Conservation (phyloP, 2,888 invertebrate species). For the Lamellibrachia satsuma region DNA sequence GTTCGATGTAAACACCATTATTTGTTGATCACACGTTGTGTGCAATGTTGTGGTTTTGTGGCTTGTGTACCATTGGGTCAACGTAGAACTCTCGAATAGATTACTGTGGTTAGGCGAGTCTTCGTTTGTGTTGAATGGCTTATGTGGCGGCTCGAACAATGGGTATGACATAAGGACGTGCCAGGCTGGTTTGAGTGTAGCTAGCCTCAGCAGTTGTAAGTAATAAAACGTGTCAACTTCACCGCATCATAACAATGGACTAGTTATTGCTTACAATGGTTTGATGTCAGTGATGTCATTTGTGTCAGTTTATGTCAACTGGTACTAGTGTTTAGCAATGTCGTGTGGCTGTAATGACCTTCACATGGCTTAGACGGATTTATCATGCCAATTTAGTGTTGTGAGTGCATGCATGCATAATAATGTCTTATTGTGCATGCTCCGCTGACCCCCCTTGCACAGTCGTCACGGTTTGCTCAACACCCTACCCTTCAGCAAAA, state of each 20-base stretch:
- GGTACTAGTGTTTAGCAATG: background rate
- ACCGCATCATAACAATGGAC: background rate
- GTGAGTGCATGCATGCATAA: background rate
- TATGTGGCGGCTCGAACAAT: background rate
- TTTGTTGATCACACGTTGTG: background rate
- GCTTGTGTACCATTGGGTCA: background rate
- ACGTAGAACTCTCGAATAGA: background rate
- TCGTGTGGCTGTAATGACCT: background rate
- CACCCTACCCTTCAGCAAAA: background rate
- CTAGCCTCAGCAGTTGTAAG: background rate
- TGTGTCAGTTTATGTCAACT: background rate
- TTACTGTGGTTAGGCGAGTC: background rate
- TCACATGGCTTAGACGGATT: background rate
- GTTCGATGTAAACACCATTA: background rate
- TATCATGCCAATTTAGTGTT: background rate
- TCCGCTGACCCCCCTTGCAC: background rate
- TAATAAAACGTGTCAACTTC: background rate
- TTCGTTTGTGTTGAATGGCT: background rate
- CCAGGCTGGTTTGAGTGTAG: background rate
- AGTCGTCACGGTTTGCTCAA: background rate
- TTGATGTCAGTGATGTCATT: background rate
- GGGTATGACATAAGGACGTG: background rate
- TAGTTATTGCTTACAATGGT: background rate
- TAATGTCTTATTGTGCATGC: background rate
- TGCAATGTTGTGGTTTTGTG: constrained; percentile 1